Conservation (phyloP, 2,797 vertebrate genomes). For the Megaceryle alcyon region DNA sequence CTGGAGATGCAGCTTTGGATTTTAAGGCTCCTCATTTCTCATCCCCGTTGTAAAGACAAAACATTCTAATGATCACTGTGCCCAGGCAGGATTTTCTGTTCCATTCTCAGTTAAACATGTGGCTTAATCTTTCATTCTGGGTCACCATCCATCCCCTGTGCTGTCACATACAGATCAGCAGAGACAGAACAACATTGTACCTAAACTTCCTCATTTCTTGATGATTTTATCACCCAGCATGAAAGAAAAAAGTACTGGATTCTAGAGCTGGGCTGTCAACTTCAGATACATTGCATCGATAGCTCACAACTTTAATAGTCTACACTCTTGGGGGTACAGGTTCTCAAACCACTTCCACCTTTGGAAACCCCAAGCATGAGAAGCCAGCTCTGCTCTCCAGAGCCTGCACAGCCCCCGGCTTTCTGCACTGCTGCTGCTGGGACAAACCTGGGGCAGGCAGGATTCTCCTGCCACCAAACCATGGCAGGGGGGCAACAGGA, state of each 20-base stretch:
- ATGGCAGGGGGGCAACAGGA: neutral
- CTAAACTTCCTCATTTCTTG: neutral
- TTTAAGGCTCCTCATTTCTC: neutral
- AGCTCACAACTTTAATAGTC: neutral
- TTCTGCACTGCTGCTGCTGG: neutral
- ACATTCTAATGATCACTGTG: neutral
- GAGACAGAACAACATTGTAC: neutral
- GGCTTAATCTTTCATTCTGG: neutral
- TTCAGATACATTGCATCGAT: neutral
- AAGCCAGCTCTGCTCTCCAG: neutral
- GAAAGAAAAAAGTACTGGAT: neutral
- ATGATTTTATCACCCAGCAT: neutral
- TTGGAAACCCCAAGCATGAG: neutral
- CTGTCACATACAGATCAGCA: neutral
- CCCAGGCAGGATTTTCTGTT: neutral
- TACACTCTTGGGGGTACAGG: fast-evolving
- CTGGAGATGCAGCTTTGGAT: neutral
- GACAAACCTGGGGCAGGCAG: neutral
- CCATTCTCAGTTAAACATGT: neutral
- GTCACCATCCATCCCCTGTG: neutral
- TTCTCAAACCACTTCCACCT: neutral
- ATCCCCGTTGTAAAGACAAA: neutral
- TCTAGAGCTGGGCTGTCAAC: neutral
- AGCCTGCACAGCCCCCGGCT: neutral
- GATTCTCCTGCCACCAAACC: neutral